Evolutionary conservation across 2,888 invertebrate species (phyloP), one percentile per base, ranked within the genome.

Genomic region (Hirtodrosophila duncani): DNA sequence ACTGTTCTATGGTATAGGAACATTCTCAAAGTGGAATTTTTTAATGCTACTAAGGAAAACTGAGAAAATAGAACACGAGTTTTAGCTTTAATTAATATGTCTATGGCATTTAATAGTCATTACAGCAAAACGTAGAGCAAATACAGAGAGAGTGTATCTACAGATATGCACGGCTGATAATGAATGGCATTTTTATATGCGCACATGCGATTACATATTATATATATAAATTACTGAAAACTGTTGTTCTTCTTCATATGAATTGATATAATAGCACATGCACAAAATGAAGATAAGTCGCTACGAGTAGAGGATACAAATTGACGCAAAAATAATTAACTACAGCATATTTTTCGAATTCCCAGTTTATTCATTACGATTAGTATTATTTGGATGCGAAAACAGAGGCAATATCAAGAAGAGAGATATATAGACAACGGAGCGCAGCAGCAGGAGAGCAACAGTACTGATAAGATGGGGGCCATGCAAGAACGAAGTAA

Each of bases 201-300:
- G n/a, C n/a, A n/a, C n/a, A n/a, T n/a, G n/a, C n/a, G n/a, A n/a
- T n/a, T n/a, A n/a, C n/a, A n/a, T n/a, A n/a, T n/a, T 16, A 27
- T 21, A 23, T 9, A 6, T 7, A 46, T 33, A 64, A 66, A 74
- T 70, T 74, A 77, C 65, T 65, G 45, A 59, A 63, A 68, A 61
- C 53, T 53, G 52, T 67, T 67, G n/a, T n/a, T n/a, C n/a, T n/a
- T n/a, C n/a, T n/a, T n/a, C n/a, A n/a, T n/a, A n/a, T 42, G 64
- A 51, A 51, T 51, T 51, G 24, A n/a, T 50, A 31, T 51, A 50
- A 51, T n/a, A n/a, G n/a, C n/a, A n/a, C n/a, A n/a, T n/a, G n/a
- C n/a, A 51, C 50, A 51, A 37, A 51, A 50, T 24, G 39, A 50
- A 51, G 50, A 51, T 39, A 51, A 51, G 51, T 51, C 39, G 38